phyloP scores from a whole-genome alignment of 1,140 invertebrate genomes.

The Platorchestia sp. region DNA sequence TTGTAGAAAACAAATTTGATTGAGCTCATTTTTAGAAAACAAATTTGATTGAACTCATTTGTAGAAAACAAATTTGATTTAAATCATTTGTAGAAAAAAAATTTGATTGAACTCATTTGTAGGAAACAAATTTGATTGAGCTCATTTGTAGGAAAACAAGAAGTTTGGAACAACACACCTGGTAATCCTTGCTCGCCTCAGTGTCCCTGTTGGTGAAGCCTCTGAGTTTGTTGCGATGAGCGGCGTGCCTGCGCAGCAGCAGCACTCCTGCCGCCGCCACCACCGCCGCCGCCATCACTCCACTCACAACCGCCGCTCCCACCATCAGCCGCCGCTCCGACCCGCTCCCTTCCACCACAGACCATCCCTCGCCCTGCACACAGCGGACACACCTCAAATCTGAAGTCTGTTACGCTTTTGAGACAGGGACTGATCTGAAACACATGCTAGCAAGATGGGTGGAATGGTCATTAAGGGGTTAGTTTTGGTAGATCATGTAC shows the following conservation, averaged over 20 bases:
- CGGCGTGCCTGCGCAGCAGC: constrained; percentile 54
- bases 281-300: constrained; percentile 50
- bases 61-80: too few species aligned
- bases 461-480: too few species aligned
- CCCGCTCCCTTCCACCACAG: constrained; percentile 27
- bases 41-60: too few species aligned
- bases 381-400: not conserved
- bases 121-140: too few species aligned
- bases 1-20: too few species aligned
- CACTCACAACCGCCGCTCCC: constrained; percentile 57
- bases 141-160: too few species aligned
- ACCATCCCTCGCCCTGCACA: constrained; percentile 40
- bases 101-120: too few species aligned
- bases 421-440: not conserved
- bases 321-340: constrained; percentile 53
- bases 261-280: constrained; percentile 51
- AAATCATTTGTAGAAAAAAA: too few species aligned
- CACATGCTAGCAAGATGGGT: not conserved
- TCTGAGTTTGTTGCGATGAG: constrained; percentile 48
- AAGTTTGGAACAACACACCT: not conserved
- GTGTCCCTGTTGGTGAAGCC: constrained; percentile 51
- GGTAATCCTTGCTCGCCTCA: constrained; percentile 58
- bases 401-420: too few species aligned
- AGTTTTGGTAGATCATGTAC: too few species aligned
- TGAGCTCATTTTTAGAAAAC: too few species aligned